phyloP scores from a whole-genome alignment of 2,113 vertebrate genomes.

The Macquaria australasica region DNA sequence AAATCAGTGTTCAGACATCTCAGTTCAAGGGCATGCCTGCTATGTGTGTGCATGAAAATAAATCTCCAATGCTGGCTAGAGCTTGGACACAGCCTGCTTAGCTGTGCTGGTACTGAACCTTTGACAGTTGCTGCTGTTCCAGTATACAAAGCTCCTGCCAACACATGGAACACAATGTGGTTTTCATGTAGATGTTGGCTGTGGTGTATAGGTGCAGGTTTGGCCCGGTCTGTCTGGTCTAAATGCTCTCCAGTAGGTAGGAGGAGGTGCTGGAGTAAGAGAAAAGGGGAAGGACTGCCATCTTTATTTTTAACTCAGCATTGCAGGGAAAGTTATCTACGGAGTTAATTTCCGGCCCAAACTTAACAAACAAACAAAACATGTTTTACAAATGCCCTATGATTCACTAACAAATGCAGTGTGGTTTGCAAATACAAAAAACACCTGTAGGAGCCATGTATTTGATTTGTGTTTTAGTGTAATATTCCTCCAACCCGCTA shows the following conservation, averaged over 20 bases:
- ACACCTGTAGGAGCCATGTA: too few species aligned
- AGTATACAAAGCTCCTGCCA: conserved; percentile 35
- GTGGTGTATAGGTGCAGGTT: conserved; percentile 15
- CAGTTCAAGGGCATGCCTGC: conserved; percentile 11
- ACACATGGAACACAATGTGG: conserved; percentile 47
- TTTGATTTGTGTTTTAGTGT: too few species aligned
- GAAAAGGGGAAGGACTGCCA: background rate
- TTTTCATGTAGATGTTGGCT: conserved; percentile 60
- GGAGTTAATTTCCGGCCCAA: too few species aligned
- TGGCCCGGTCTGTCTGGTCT: conserved; percentile 12
- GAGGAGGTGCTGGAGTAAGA: background rate
- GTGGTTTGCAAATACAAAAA: too few species aligned
- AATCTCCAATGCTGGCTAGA: conserved; percentile 42
- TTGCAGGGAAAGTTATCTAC: too few species aligned
- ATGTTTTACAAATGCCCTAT: too few species aligned
- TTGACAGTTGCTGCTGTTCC: conserved; percentile 32
- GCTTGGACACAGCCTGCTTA: conserved; percentile 25
- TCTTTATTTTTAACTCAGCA: conserved; percentile 24
- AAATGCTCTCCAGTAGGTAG: conserved; percentile 51
- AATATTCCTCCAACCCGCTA: too few species aligned
- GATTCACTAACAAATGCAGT: too few species aligned
- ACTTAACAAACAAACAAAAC: too few species aligned
- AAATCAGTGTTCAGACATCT: conserved; percentile 49
- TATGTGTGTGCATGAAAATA: conserved; percentile 25
- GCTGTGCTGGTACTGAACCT: conserved; percentile 16